Percentiles rank a stretch among this genome's conserved stretches.
phyloP scores from a whole-genome alignment of 37 sponge, comb jelly and placozoan genomes.

The Spongilla lacustris region DNA sequence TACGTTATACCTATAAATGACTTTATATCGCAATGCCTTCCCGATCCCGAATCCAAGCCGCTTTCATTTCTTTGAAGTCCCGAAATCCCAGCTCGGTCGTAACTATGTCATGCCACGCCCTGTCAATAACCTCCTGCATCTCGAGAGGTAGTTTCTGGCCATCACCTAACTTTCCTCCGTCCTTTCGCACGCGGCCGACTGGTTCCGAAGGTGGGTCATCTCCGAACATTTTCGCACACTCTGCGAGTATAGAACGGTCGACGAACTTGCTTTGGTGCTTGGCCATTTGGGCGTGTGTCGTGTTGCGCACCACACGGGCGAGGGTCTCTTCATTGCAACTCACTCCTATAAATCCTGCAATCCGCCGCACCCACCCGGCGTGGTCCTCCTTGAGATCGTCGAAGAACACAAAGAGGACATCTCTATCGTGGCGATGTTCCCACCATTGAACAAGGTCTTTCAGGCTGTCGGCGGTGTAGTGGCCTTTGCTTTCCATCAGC shows the following conservation, averaged over 20 bases:
- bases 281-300: slow-evolving; percentile 25
- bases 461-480: neutral
- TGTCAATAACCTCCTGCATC: neutral
- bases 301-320: slow-evolving; percentile 15
- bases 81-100: neutral
- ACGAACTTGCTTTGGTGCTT: slow-evolving; percentile 13
- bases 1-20: too few species aligned
- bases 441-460: slow-evolving; percentile 45
- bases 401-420: slow-evolving; percentile 46
- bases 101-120: neutral
- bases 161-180: slow-evolving; percentile 17
- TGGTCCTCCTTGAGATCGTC: slow-evolving; percentile 55
- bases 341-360: slow-evolving; percentile 47
- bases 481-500: neutral
- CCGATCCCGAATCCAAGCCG: too few species aligned
- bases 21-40: too few species aligned
- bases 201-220: slow-evolving; percentile 15
- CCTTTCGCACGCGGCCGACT: slow-evolving; percentile 18
- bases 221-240: neutral
- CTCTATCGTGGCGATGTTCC: slow-evolving; percentile 37
- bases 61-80: slow-evolving; percentile 1
- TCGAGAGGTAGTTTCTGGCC: neutral
- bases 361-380: slow-evolving; percentile 8
- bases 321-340: slow-evolving; percentile 10
- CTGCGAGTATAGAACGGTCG: neutral